Evolutionary conservation across 2,888 invertebrate genomes (phyloP), one percentile per base, ranked within the genome.

Genomic region (Diaperis boleti): DNA sequence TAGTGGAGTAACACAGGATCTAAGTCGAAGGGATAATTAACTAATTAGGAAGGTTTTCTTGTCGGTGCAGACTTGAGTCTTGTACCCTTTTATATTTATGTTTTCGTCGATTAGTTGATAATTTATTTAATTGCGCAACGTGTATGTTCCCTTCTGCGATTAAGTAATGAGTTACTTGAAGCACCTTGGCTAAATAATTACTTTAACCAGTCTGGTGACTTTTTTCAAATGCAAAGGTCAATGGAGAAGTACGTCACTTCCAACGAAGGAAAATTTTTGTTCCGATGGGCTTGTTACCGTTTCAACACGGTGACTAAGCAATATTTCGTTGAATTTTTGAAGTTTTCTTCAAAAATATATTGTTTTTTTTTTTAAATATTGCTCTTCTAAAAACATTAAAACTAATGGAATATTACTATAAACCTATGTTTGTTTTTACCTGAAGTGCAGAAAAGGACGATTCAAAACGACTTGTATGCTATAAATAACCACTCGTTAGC

Each of bases 81-180:
- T 10, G 35, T 35, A 39, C 39, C 42, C 10, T 42, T 42, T 42
- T 22, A 13, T 14, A 15, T 39, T 26, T 3, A 5, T 26, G 26
- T 26, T 26, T 33, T 33, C 33, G 33, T 26, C 33, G 33, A 13
- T 33, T 33, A 11, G 33, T 33, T 33, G n/a, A 33, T 20, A 39
- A 39, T 44, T 18, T 14, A n/a, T 18, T 44, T 31, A 15, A 52
- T 39, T 52, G 22, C 52, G 52, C 50, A 37, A 35, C 37, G 2
- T 15, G n/a, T 15, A 49, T 37, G 45, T 26, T 45, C 45, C 45
- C 47, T 47, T 47, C 31, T 29, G 47, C 47, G 31, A 20, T 50
- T 50, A 50, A 35, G 35, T 50, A 50, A 50, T 37, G 50, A 35
- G 18, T 50, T 50, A 50, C 50, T 50, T 13, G 50, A 50, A 50